phyloP scores from a whole-genome alignment of 2,888 invertebrate species.

The Ornithoptera alexandrae region DNA sequence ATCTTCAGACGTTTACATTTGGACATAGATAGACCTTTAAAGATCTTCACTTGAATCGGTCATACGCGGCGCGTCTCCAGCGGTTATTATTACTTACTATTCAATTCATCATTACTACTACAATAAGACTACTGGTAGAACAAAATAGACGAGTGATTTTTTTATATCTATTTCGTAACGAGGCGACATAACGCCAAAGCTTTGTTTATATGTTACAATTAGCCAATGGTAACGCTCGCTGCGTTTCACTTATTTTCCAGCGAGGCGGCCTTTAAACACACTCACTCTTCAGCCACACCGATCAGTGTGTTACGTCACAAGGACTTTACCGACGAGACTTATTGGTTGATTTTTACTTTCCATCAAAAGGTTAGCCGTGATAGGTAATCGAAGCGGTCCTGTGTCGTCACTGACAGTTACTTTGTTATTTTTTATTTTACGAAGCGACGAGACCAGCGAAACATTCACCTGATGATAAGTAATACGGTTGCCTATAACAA shows the following conservation, averaged over 20 bases:
- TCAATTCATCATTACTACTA: too few relatives aligned
- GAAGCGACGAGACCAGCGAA: too few relatives aligned
- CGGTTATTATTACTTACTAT: too few relatives aligned
- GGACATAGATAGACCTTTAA: too few relatives aligned
- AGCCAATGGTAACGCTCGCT: not conserved
- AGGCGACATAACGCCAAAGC: not conserved
- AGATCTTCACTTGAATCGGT: too few relatives aligned
- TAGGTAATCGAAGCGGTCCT: not conserved
- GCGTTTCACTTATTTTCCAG: not conserved
- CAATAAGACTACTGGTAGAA: not conserved
- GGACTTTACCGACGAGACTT: constrained; percentile 37
- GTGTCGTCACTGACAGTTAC: not conserved
- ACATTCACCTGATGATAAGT: too few relatives aligned
- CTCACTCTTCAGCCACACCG: constrained; percentile 8
- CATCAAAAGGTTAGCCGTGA: constrained; percentile 2
- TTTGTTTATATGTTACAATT: not conserved
- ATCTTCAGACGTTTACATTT: too few relatives aligned
- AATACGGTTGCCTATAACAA: too few relatives aligned
- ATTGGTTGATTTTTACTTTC: constrained; percentile 30
- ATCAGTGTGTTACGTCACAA: constrained; percentile 19
- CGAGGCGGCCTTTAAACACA: not conserved
- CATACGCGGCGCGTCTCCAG: too few relatives aligned
- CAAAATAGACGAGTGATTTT: not conserved
- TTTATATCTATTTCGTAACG: not conserved
- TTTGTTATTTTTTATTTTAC: not conserved